These are phyloP conservation scores for Carassius auratus DNA, from an alignment of 2,113 vertebrate species.

Conservation along the genomic window DNA sequence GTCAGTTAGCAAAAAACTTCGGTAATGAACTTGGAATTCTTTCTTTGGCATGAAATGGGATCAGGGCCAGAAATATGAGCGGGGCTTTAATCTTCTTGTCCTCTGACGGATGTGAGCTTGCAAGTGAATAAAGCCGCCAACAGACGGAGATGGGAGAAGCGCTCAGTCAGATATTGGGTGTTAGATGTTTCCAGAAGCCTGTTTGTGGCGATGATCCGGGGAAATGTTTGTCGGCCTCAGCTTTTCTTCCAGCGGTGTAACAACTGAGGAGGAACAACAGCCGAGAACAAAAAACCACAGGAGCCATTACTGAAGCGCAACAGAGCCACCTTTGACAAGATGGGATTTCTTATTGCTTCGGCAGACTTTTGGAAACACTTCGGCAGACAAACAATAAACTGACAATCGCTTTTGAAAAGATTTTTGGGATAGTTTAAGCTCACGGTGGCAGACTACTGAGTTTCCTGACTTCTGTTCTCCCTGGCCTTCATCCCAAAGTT, in stretches of 20 bases:
- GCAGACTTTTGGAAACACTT: slow-evolving; percentile 12
- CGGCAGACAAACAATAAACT: neutral
- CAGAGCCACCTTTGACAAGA: neutral
- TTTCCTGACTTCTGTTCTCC: neutral
- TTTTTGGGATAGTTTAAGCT: neutral
- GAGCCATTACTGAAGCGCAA: slow-evolving; percentile 29
- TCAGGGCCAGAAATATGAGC: neutral
- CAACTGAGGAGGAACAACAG: slow-evolving; percentile 13
- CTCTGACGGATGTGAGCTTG: slow-evolving; percentile 29
- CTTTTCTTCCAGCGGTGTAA: slow-evolving; percentile 30
- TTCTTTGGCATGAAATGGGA: slow-evolving; percentile 1
- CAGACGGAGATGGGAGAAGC: slow-evolving; percentile 25
- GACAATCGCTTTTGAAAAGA: neutral
- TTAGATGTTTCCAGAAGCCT: slow-evolving; percentile 30
- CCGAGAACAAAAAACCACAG: slow-evolving; percentile 28
- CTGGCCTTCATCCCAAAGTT: no score
- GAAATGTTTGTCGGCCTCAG: neutral
- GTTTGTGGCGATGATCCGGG: neutral
- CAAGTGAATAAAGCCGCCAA: slow-evolving; percentile 38
- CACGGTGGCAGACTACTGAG: neutral
- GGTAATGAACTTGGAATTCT: slow-evolving; percentile 3
- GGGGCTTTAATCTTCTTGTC: slow-evolving; percentile 19
- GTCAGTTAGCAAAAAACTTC: neutral
- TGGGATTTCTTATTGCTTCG: slow-evolving; percentile 22
- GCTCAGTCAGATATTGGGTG: slow-evolving; percentile 40